Evolutionary conservation across 2,113 vertebrate species (phyloP).

Genomic region (Blennius ocellaris): DNA sequence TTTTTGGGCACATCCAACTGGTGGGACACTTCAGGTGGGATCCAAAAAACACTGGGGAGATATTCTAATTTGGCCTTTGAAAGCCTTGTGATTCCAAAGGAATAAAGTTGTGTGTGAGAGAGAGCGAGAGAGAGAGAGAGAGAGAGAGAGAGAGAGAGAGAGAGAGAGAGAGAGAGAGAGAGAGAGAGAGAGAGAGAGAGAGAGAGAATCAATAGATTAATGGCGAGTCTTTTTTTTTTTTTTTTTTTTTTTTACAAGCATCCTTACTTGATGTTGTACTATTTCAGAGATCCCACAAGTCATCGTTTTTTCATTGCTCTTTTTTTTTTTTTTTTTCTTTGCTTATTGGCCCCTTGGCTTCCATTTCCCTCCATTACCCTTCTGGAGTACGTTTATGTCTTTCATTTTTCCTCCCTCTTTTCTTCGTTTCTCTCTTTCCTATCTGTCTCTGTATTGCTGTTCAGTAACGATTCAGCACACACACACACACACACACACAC

Average conservation of each 20-base stretch:
- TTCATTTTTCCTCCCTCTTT: not conserved
- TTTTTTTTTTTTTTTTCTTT: not conserved
- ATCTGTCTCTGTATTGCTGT: not conserved
- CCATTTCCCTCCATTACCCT: not conserved
- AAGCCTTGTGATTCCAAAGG: not conserved
- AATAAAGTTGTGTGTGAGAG: no score
- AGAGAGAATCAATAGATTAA: constrained; percentile 1
- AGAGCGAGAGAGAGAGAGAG: no score
- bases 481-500: not conserved
- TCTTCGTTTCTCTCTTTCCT: not conserved
- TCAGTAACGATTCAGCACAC: constrained; percentile 20
- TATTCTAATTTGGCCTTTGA: constrained; percentile 23
- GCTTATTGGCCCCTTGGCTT: not conserved
- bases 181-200: not conserved
- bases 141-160: no score
- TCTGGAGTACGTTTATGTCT: no score
- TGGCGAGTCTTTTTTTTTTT: not conserved
- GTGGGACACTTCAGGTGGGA: constrained; percentile 3
- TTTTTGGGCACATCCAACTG: not conserved
- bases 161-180: no score
- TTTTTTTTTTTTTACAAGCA: not conserved
- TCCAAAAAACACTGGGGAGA: not conserved
- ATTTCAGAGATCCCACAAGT: not conserved
- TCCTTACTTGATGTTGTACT: not conserved
- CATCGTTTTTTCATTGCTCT: not conserved